A percentile compares a stretch with the other conserved stretches of the same genome.
Evolutionary conservation across 2,113 vertebrate genomes (phyloP).

Genomic region (Peromyscus leucopus): DNA sequence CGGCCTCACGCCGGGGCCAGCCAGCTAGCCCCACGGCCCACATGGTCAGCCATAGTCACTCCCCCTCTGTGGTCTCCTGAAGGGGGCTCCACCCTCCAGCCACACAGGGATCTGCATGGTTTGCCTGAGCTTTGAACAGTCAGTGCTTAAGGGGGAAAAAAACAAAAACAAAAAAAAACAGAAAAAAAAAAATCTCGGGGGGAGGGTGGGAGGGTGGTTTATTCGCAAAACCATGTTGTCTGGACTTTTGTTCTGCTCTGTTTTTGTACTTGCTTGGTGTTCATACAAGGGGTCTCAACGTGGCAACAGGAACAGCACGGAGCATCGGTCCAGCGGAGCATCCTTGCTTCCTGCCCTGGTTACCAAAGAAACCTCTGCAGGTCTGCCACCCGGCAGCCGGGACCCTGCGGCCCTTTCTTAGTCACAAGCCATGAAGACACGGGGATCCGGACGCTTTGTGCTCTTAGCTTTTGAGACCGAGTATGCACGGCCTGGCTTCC

Average conservation of each 20-base stretch:
- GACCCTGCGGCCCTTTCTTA: conserved; percentile 73
- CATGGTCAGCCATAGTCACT: conserved; percentile 97
- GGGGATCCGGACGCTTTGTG: conserved; percentile 86
- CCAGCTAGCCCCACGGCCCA: conserved; percentile 93
- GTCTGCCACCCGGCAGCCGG: conserved; percentile 83
- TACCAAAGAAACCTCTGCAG: conserved; percentile 97
- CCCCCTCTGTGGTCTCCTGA: conserved; percentile 97
- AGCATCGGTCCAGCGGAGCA: conserved; percentile 83
- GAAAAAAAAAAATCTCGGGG: conserved; percentile 60
- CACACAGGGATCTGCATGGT: conserved; percentile 86
- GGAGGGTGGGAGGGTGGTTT: conserved; percentile 78
- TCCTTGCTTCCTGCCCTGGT: conserved; percentile 91
- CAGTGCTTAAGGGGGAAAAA: conserved; percentile 85
- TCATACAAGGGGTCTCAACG: conserved; percentile 87
- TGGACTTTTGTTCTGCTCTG: conserved; percentile 77
- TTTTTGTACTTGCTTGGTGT: conserved; percentile 89
- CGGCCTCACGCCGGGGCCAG: conserved; percentile 88
- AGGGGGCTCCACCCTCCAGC: conserved; percentile 70
- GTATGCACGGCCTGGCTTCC: conserved; percentile 80
- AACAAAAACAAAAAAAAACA: conserved; percentile 63
- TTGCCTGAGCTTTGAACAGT: conserved; percentile 90
- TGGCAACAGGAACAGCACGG: conserved; percentile 87
- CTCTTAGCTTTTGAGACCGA: conserved; percentile 81
- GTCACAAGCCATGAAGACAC: conserved; percentile 85
- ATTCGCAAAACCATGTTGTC: conserved; percentile 64